Evolutionary conservation across 1,140 invertebrate genomes (phyloP).

Genomic region (Drosophila tsacasi): DNA sequence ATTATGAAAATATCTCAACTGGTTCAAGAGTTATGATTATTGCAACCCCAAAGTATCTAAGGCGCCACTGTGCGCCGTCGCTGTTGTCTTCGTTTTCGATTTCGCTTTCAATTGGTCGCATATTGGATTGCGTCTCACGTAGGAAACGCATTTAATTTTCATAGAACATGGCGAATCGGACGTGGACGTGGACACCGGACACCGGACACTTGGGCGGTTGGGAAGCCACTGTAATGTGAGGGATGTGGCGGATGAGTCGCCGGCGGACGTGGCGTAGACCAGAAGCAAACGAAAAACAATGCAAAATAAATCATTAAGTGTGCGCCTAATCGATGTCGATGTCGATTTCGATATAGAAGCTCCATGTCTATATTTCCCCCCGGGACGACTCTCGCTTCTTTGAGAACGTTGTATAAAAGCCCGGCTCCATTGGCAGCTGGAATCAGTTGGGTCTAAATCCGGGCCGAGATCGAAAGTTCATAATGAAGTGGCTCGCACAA

Average conservation of each 20-base stretch:
- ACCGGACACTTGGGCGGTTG: slow-evolving; percentile 37
- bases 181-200: slow-evolving; percentile 37
- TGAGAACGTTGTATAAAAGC: slow-evolving; percentile 75
- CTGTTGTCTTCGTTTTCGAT: slow-evolving; percentile 19
- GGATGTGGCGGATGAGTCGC: slow-evolving; percentile 54
- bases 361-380: slow-evolving; percentile 28
- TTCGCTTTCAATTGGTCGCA: slow-evolving; percentile 46
- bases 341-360: slow-evolving; percentile 42
- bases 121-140: slow-evolving; percentile 63
- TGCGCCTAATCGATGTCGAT: slow-evolving; percentile 74
- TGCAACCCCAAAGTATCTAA: too few relatives aligned
- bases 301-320: slow-evolving; percentile 79
- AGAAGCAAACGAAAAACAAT: slow-evolving; percentile 54
- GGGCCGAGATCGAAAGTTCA: slow-evolving; percentile 39
- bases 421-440: slow-evolving; percentile 31
- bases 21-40: too few relatives aligned
- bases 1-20: too few relatives aligned
- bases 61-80: too few relatives aligned
- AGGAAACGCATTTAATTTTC: slow-evolving; percentile 77
- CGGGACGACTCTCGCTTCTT: slow-evolving; percentile 70
- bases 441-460: slow-evolving; percentile 60
- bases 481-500: slow-evolving; percentile 49
- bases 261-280: slow-evolving; percentile 60
- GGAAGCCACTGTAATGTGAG: slow-evolving; percentile 22
- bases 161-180: slow-evolving; percentile 80